Evolutionary conservation across 2,797 vertebrate species (phyloP).

Genomic region (Tympanoctomys barrerae): DNA sequence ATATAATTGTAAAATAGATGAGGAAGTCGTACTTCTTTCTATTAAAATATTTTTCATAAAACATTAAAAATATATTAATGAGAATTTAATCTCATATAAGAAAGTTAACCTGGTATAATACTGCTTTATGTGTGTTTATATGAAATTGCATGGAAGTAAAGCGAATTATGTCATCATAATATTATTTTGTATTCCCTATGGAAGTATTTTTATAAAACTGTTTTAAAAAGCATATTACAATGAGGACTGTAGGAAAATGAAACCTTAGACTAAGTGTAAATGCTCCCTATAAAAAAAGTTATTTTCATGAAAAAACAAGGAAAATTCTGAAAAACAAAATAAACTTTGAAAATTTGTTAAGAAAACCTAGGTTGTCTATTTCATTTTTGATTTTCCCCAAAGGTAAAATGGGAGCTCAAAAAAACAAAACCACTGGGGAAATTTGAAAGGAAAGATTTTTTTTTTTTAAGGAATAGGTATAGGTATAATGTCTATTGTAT

Average conservation of each 20-base stretch:
- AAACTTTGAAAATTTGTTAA: slow-evolving; percentile 48
- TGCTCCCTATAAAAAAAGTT: slow-evolving; percentile 56
- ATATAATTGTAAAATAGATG: slow-evolving; percentile 69
- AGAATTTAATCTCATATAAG: slow-evolving; percentile 75
- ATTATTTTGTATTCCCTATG: slow-evolving; percentile 54
- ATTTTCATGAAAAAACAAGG: slow-evolving; percentile 65
- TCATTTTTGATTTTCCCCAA: background rate
- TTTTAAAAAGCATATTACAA: slow-evolving; percentile 72
- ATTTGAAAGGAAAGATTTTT: background rate
- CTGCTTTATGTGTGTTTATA: slow-evolving; percentile 69
- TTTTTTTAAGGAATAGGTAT: background rate
- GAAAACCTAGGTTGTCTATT: background rate
- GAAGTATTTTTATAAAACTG: slow-evolving; percentile 70
- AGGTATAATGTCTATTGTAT: background rate
- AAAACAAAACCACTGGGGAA: background rate
- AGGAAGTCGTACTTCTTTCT: slow-evolving; percentile 49
- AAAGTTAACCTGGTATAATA: slow-evolving; percentile 63
- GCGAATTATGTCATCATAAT: slow-evolving; percentile 78
- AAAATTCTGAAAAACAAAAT: slow-evolving; percentile 55
- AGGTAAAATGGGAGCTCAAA: background rate
- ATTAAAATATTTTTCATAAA: slow-evolving; percentile 76
- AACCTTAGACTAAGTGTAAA: slow-evolving; percentile 15
- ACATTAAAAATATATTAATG: slow-evolving; percentile 74
- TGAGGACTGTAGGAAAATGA: background rate
- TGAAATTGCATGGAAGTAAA: slow-evolving; percentile 62